These are phyloP conservation scores for Cheilosia vulpina DNA, from an alignment of 2,888 invertebrate species.

Conservation along the genomic window DNA sequence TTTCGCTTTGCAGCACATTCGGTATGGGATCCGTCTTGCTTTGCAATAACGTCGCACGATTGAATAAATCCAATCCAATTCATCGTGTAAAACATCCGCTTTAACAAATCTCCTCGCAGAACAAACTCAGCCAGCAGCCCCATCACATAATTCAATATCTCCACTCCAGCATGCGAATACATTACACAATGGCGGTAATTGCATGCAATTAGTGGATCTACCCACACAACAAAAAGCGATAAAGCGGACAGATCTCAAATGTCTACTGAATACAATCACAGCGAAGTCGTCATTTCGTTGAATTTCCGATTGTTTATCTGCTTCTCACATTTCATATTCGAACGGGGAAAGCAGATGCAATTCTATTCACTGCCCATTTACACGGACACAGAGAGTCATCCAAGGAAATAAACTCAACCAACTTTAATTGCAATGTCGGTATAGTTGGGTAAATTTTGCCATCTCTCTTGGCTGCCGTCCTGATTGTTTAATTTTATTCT, in stretches of 20 bases:
- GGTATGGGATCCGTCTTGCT: constrained; percentile 19
- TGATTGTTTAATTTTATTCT: constrained; percentile 28
- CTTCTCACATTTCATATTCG: constrained; percentile 41
- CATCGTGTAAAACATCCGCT: background rate
- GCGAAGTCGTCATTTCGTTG: constrained; percentile 29
- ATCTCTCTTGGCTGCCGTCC: constrained; percentile 24
- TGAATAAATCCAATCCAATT: constrained; percentile 17
- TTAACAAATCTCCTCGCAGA: constrained; percentile 10
- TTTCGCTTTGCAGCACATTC: constrained; percentile 27
- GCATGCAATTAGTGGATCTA: constrained; percentile 67
- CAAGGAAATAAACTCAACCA: constrained; percentile 28
- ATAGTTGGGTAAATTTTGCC: constrained; percentile 3
- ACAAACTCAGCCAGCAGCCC: constrained; percentile 19
- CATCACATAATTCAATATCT: constrained; percentile 43
- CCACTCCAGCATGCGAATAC: constrained; percentile 31
- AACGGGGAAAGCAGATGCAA: constrained; percentile 17
- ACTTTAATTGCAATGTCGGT: constrained; percentile 38
- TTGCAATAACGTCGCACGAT: constrained; percentile 15
- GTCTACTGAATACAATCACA: constrained; percentile 24
- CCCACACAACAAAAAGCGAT: constrained; percentile 57
- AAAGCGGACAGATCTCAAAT: constrained; percentile 34
- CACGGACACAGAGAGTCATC: constrained; percentile 31
- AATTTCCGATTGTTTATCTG: constrained; percentile 54
- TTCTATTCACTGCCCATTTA: constrained; percentile 44
- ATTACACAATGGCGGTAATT: constrained; percentile 66